Evolutionary conservation across 1,140 invertebrate species (phyloP), one percentile per base, ranked within the genome.

Genomic region (Cyphomyrmex costatus): DNA sequence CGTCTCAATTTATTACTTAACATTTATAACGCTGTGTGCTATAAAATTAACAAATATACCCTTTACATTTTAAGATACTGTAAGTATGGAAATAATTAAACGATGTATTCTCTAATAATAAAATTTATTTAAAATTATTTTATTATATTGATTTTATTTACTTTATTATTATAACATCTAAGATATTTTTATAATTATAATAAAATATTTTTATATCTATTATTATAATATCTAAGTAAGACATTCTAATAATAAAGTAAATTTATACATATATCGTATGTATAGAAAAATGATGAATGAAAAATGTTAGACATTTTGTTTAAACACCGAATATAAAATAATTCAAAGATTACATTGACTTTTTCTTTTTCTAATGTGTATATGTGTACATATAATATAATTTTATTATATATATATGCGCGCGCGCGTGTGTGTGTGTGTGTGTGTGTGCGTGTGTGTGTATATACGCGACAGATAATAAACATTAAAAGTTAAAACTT

Each of bases 1-100:
- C 16, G 1, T 70, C n/a, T 68, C 16, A 8, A n/a, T 58, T 73
- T 61, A 74, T 61, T 61, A 66, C 4, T 66, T 21, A 49, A 71
- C 7, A 70, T 58, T 33, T 71, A 21, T 65, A 78, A 19, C 7
- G 10, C 12, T n/a, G 19, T 36, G 8, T 33, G 16, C 12, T 21
- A 1, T 74, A 56, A 74, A 73, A 51, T 30, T 58, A 24, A 16
- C 6, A 19, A 36, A 76, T 24, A 36, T 2, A 3, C 6, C 3
- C 30, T 61, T 51, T 79, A 27, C 3, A 27, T 53, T 51, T 53
- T 46, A 4, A 53, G 10, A 36, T 42, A 42, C 36, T 56, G 56
- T 42, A 10, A 66, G 24, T 3, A 16, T 4, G 19, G 0, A 7
- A 66, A 66, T 49, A 66, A 51, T 27, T 53, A 33, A 49, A 65